Base-by-base conservation (phyloP, 2,113 vertebrate genomes). In the Ptychochromis oligacanthus region DNA sequence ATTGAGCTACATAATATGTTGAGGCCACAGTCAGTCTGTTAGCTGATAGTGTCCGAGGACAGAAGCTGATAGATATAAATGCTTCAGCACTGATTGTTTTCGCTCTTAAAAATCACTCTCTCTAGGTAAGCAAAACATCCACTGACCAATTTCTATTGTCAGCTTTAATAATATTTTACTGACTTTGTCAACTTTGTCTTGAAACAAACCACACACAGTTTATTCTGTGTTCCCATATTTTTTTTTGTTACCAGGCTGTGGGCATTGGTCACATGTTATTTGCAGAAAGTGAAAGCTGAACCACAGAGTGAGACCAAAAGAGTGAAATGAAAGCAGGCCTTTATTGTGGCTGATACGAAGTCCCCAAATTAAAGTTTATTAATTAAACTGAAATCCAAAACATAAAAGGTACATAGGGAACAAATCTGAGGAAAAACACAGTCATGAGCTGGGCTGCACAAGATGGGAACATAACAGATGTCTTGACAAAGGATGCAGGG, bases 1-100 rank as follows among this genome's bases (percentile, higher is more conserved):
- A 81, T 13, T 67, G 80, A 84, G 57, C 89, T 90, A 76, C 43
- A 79, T 65, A 82, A 82, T 40, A n/a, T 54, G 4, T 14, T 40
- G 40, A 80, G 82, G 70, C 75, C 82, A 82, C 60, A 67, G 46
- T 81, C 79, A 76, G 59, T 81, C 49, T 61, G 49, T 77, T 24
- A 80, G 49, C 59, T 76, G 18, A 78, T 1, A 34, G 12, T 15
- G 61, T 26, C 60, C 18, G 80, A 65, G n/a, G 34, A 34, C 46
- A n/a, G 43, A 81, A 2, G 26, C 46, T 78, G n/a, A n/a, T n/a
- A n/a, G 70, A 20, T 56, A 70, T 11, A 28, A 75, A 79, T 40
- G 59, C 38, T 28, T 1, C 34, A 15, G 17, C 36, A 46, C 65
- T 77, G 34, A 58, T 52, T 43, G 8, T 20, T 46, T 61, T 77